Evolutionary conservation across 2,113 vertebrate genomes (phyloP).

Genomic region (Lampris megalopsis): DNA sequence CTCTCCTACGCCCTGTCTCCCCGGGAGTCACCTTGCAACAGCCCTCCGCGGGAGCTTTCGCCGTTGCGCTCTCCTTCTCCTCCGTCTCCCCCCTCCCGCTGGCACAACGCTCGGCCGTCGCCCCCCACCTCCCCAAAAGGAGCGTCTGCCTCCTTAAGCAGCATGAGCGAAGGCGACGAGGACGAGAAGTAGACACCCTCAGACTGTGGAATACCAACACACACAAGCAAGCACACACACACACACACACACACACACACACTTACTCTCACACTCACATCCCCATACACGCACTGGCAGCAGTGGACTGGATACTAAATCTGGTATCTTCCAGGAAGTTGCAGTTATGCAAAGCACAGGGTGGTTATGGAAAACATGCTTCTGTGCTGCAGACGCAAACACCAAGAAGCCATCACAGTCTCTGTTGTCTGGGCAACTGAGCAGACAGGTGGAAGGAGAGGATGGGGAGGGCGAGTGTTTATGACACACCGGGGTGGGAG

Average conservation of each 20-base stretch:
- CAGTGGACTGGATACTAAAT: conserved; percentile 50
- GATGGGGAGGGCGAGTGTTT: background rate
- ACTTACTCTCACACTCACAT: conserved; percentile 18
- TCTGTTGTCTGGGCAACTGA: conserved; percentile 47
- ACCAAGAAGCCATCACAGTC: conserved; percentile 55
- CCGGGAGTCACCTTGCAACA: conserved; percentile 90
- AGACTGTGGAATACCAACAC: conserved; percentile 2
- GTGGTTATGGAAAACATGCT: conserved; percentile 49
- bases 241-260: conserved; percentile 35
- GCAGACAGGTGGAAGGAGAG: conserved; percentile 12
- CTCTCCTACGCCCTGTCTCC: conserved; percentile 95
- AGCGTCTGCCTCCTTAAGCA: conserved; percentile 92
- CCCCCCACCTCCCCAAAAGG: conserved; percentile 89
- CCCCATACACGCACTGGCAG: conserved; percentile 28
- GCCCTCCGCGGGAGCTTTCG: conserved; percentile 91
- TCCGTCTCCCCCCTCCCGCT: conserved; percentile 84
- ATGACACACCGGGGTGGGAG: background rate
- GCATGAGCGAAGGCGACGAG: conserved; percentile 95
- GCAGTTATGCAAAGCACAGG: conserved; percentile 46
- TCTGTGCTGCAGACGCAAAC: conserved; percentile 33
- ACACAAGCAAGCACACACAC: conserved; percentile 4
- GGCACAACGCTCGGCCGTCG: conserved; percentile 85
- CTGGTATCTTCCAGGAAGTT: conserved; percentile 44
- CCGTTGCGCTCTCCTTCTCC: conserved; percentile 91
- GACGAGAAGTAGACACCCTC: conserved; percentile 88